phyloP scores from a whole-genome alignment of 2,797 vertebrate genomes.

The Eurystomus glaucurus region DNA sequence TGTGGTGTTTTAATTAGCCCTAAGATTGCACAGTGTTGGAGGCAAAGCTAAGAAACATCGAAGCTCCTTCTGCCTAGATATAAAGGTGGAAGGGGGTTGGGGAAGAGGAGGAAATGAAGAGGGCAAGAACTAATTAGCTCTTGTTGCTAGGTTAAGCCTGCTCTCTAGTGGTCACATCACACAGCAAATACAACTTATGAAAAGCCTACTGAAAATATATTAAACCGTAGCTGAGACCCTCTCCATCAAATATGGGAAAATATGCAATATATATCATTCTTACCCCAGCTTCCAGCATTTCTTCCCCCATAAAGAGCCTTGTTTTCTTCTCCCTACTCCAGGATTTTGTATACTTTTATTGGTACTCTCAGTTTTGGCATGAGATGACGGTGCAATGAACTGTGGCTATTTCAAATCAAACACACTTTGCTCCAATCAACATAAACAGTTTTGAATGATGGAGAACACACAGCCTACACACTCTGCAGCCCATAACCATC shows the following conservation, averaged over 20 bases:
- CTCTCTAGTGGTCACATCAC: slow-evolving; percentile 89
- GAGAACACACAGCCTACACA: rapidly evolving
- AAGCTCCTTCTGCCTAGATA: slow-evolving; percentile 56
- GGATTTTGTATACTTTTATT: neutral
- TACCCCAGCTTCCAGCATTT: neutral
- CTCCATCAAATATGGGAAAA: neutral
- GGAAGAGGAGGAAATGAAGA: slow-evolving; percentile 41
- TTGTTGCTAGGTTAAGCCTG: slow-evolving; percentile 85
- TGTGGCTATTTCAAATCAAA: neutral
- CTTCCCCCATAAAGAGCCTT: neutral
- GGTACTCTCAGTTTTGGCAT: neutral
- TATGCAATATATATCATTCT: neutral
- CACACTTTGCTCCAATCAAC: neutral
- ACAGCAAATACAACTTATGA: neutral
- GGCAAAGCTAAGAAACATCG: slow-evolving; percentile 72
- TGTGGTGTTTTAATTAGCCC: slow-evolving; percentile 90
- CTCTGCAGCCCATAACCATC: neutral
- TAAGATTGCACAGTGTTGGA: slow-evolving; percentile 80
- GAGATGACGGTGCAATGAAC: neutral
- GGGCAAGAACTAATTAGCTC: slow-evolving; percentile 45
- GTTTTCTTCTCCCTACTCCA: neutral
- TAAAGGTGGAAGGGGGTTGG: slow-evolving; percentile 53
- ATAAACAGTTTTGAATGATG: neutral
- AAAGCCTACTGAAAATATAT: neutral
- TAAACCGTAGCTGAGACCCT: neutral